Evolutionary conservation across 1,140 invertebrate genomes (phyloP).

Genomic region (Arion vulgaris): DNA sequence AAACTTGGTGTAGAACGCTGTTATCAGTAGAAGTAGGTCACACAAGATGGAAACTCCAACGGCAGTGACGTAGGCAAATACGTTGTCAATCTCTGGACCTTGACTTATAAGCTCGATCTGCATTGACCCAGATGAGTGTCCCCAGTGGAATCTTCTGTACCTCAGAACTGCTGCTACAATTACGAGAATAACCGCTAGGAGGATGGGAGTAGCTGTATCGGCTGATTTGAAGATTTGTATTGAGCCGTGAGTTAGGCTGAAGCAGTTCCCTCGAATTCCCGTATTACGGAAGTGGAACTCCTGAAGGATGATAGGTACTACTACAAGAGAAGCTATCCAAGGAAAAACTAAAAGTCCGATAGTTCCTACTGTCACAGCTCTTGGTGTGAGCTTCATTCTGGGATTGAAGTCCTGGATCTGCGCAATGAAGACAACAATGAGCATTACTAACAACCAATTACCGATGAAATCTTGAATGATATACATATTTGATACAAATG

Average conservation of each 20-base stretch:
- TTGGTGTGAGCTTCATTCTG: not conserved
- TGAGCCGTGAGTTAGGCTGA: too few species aligned
- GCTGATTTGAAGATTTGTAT: not conserved
- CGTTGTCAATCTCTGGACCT: constrained; percentile 1
- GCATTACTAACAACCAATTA: constrained; percentile 1
- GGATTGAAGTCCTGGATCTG: constrained; percentile 5
- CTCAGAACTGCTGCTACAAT: not conserved
- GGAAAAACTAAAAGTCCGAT: not conserved
- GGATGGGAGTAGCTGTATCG: not conserved
- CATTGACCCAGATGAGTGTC: not conserved
- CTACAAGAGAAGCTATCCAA: not conserved
- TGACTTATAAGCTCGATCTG: not conserved
- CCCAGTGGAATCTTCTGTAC: not conserved
- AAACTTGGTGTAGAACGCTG: too few species aligned
- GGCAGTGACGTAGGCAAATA: not conserved
- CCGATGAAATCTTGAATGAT: constrained; percentile 6
- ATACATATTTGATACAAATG: not conserved
- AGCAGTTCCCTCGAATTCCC: not conserved
- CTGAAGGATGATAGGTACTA: not conserved
- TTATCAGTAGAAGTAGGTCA: not conserved
- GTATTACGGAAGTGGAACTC: not conserved
- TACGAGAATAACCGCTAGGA: not conserved
- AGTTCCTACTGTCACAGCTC: not conserved
- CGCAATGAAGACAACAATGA: not conserved
- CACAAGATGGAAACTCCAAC: constrained; percentile 6